Base-by-base conservation (phyloP, 2,113 vertebrate genomes). In the Tylochromis polylepis region DNA sequence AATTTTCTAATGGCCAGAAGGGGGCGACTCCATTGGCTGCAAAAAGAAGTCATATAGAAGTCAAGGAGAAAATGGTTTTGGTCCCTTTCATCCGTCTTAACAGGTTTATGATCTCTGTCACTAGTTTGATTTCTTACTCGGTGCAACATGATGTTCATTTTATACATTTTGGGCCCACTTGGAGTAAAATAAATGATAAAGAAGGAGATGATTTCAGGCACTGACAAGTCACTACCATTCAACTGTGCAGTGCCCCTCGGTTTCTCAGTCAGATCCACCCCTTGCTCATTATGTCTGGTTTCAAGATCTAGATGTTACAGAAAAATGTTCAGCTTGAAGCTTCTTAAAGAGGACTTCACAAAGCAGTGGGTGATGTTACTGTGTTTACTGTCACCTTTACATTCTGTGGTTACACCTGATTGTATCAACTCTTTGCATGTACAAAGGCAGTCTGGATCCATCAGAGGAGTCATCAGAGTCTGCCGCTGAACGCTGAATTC, bases 401-500 rank as follows among this genome's bases (percentile, higher is more conserved):
- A 46, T 24, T 11, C 10, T 18, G 22, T 27, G 22, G 67, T 27
- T 46, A 0, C n/a, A 3, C 38, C 38, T 16, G 8, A 46, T 18
- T 46, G 22, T 72, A 16, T 70, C 3, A 16, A 27, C n/a, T 46
- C 38, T 51, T 60, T 60, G 41, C 6, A 10, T 20, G n/a, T 24
- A 53, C 15, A 53, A 38, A 67, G 60, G 29, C 20, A 82, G 29
- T 53, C 81, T 51, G 58, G 49, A 49, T 67, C 11, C 20, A 70
- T 3, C 3, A 1, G 22, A 56, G 31, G 31, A 31, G 49, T n/a
- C 18, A 5, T 10, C 3, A 3, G 27, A 82, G 11, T 81, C 36
- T 60, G n/a, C 41, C 0, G 2, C 51, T 62, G 12, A 5, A 72
- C 1, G 22, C 22, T 16, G 24, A 72, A 27, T 18, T 41, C 41